Conservation (phyloP, 2,797 vertebrate genomes). For the Podarcis lilfordi region DNA sequence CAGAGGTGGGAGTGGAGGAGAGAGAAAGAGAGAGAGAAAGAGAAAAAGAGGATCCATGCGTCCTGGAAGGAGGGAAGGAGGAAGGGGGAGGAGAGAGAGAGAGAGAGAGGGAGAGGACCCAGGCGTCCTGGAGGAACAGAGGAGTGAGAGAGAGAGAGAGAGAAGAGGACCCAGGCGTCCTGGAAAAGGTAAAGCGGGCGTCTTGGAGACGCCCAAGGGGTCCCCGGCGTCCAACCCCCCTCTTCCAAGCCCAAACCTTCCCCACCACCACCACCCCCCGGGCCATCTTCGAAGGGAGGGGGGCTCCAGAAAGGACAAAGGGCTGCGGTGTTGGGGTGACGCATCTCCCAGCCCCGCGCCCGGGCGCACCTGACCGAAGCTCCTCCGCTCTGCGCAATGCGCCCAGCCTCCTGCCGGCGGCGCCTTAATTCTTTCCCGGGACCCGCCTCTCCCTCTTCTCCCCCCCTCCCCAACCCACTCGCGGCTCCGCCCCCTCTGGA, state of each 20-base stretch:
- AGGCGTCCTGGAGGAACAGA: too few relatives aligned
- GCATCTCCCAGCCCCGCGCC: background rate
- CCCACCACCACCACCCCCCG: background rate
- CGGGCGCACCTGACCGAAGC: background rate
- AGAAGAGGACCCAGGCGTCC: background rate
- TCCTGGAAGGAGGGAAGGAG: too few relatives aligned
- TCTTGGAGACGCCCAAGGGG: background rate
- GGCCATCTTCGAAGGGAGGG: background rate
- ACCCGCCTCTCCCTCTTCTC: background rate
- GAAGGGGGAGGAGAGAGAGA: too few relatives aligned
- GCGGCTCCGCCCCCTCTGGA: background rate
- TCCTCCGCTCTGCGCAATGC: slow-evolving; percentile 9
- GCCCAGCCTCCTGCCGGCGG: background rate
- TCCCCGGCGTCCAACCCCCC: background rate
- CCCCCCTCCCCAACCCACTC: background rate
- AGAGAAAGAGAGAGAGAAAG: fast-evolving
- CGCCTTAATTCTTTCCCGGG: background rate
- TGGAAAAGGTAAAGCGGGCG: background rate
- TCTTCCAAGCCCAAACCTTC: background rate
- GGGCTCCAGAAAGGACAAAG: background rate
- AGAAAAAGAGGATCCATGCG: too few relatives aligned
- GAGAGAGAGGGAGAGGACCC: too few relatives aligned
- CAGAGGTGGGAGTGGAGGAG: too few relatives aligned
- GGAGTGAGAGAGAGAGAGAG: too few relatives aligned
- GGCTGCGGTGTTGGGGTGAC: background rate